These are phyloP conservation scores for Norana najaformis DNA, from an alignment of 2,888 invertebrate species.

Conservation along the genomic window DNA sequence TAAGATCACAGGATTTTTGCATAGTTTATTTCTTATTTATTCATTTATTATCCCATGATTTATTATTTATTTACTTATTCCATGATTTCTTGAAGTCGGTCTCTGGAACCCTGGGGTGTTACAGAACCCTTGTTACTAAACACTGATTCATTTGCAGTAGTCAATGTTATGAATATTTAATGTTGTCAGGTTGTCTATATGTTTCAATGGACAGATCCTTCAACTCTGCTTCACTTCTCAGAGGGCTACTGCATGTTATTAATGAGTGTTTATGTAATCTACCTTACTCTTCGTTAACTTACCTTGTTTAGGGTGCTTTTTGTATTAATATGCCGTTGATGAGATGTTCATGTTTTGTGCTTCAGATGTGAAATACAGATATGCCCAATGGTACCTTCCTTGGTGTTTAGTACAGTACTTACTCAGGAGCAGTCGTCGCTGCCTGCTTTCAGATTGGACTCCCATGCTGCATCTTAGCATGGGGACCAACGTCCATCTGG, in stretches of 20 bases:
- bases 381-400: background rate
- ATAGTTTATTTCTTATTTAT: too few relatives aligned
- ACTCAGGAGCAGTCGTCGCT: background rate
- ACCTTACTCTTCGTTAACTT: background rate
- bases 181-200: background rate
- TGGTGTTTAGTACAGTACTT: background rate
- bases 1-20: too few relatives aligned
- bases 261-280: background rate
- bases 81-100: too few relatives aligned
- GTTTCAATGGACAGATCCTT: background rate
- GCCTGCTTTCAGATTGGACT: background rate
- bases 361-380: background rate
- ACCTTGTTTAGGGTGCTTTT: background rate
- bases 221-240: background rate
- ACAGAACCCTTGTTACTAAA: too few relatives aligned
- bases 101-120: too few relatives aligned
- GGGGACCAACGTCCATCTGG: background rate
- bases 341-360: background rate
- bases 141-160: too few relatives aligned
- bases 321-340: background rate
- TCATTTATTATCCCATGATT: too few relatives aligned
- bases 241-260: background rate
- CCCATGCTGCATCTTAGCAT: constrained; percentile 9
- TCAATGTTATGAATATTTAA: background rate
- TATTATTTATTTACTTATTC: too few relatives aligned